phyloP scores from a whole-genome alignment of 37 sponge, comb jelly and placozoan species.

The Petrosia ficiformis region DNA sequence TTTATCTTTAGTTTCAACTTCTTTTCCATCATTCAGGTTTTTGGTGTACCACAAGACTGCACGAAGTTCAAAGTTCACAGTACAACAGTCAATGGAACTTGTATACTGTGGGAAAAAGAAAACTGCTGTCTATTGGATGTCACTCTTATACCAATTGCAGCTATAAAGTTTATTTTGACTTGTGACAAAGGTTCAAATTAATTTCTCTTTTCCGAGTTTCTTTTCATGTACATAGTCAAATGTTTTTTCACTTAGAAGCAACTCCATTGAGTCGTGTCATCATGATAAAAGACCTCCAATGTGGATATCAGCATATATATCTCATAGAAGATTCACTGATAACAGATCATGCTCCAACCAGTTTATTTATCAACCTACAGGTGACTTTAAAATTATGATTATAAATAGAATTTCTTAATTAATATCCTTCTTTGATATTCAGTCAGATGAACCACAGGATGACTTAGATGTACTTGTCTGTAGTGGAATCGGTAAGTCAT shows the following conservation, averaged over 20 bases:
- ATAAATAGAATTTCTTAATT: too few relatives aligned
- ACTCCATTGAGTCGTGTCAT: not conserved
- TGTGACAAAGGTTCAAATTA: not conserved
- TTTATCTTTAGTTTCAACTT: too few relatives aligned
- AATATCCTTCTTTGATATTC: too few relatives aligned
- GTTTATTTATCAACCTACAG: slow-evolving; percentile 11
- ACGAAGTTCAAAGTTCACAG: slow-evolving; percentile 21
- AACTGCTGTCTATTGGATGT: slow-evolving; percentile 15
- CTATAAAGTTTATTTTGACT: slow-evolving; percentile 10
- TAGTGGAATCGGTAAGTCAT: too few relatives aligned
- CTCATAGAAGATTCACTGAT: not conserved
- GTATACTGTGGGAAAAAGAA: slow-evolving; percentile 20
- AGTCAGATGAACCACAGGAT: too few relatives aligned
- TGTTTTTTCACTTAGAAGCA: too few relatives aligned
- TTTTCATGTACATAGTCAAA: slow-evolving; percentile 5
- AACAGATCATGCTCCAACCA: slow-evolving; percentile 13
- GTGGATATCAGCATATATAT: slow-evolving; percentile 32
- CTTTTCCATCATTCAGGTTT: slow-evolving; percentile 9
- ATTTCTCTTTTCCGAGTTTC: not conserved
- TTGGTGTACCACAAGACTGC: slow-evolving; percentile 44
- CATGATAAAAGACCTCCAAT: slow-evolving; percentile 1
- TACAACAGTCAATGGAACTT: slow-evolving; percentile 8
- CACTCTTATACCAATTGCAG: slow-evolving; percentile 10
- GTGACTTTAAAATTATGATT: too few relatives aligned
- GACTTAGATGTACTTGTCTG: too few relatives aligned